Conservation (phyloP, 2,113 vertebrate genomes). For the Nesospiza acunhae region DNA sequence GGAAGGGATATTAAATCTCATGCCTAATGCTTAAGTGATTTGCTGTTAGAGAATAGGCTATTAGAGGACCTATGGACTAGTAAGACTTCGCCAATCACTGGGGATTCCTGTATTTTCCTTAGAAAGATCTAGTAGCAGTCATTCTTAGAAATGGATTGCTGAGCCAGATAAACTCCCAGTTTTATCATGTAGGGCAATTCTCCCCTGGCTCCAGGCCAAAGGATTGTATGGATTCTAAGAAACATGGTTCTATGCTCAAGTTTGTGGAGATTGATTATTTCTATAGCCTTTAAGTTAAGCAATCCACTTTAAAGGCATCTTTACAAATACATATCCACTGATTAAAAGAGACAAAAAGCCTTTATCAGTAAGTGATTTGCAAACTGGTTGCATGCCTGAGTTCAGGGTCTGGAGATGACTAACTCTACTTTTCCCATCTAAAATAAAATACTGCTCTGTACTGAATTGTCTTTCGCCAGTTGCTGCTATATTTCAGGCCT, state of each 20-base stretch:
- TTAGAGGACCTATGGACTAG: not conserved
- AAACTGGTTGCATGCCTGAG: not conserved
- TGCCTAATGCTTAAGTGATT: not conserved
- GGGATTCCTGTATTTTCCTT: not conserved
- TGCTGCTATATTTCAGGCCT: conserved; percentile 36
- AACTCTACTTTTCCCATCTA: conserved; percentile 18
- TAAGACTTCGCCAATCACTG: not conserved
- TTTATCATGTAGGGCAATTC: not conserved
- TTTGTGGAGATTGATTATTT: conserved; percentile 11
- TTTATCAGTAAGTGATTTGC: not conserved
- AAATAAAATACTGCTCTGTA: conserved; percentile 7
- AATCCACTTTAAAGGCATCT: conserved; percentile 5
- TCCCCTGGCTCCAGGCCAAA: not conserved
- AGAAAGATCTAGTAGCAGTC: not conserved
- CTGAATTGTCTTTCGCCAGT: not conserved
- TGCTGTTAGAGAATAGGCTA: not conserved
- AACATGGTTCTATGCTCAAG: not conserved
- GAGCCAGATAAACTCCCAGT: not conserved
- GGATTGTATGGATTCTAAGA: not conserved
- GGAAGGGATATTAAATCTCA: conserved; percentile 10
- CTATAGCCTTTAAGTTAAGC: conserved; percentile 11
- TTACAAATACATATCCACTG: not conserved
- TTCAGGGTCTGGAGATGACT: conserved; percentile 4
- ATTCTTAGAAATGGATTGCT: not conserved
- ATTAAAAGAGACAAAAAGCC: conserved; percentile 21